phyloP scores from a whole-genome alignment of 2,113 vertebrate species.

The Meriones unguiculatus region DNA sequence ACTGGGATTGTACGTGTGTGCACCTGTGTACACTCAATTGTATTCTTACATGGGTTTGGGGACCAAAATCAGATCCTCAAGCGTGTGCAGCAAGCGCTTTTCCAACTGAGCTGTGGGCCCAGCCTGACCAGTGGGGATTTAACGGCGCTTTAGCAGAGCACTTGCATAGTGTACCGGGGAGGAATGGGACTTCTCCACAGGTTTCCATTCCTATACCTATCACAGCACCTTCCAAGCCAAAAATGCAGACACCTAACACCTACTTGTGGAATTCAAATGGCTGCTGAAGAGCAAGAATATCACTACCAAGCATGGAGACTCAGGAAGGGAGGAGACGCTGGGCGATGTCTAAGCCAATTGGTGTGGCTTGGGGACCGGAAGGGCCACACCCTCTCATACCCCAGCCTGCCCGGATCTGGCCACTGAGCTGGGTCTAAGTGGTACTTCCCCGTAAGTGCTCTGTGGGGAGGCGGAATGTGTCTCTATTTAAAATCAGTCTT shows the following conservation, averaged over 20 bases:
- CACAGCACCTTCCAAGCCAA: not conserved
- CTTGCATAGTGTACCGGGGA: not conserved
- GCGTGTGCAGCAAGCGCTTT: not conserved
- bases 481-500: slow-evolving; percentile 81
- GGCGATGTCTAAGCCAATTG: not conserved
- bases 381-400: not conserved
- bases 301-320: not conserved
- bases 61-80: not conserved
- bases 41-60: not conserved
- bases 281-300: not conserved
- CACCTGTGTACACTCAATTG: not conserved
- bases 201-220: not conserved
- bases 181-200: not conserved
- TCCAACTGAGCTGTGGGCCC: not conserved
- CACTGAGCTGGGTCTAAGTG: slow-evolving; percentile 50
- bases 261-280: not conserved
- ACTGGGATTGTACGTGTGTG: not conserved
- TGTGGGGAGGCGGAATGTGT: slow-evolving; percentile 73
- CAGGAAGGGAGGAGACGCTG: not conserved
- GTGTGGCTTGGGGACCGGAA: not conserved
- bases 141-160: not conserved
- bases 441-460: slow-evolving; percentile 68
- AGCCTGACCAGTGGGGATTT: not conserved
- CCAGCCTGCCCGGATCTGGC: slow-evolving; percentile 55
- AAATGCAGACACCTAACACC: not conserved